Percentiles rank a stretch among this genome's conserved stretches.
phyloP scores from a whole-genome alignment of 2,888 invertebrate genomes.

The Agrilus cyanescens region DNA sequence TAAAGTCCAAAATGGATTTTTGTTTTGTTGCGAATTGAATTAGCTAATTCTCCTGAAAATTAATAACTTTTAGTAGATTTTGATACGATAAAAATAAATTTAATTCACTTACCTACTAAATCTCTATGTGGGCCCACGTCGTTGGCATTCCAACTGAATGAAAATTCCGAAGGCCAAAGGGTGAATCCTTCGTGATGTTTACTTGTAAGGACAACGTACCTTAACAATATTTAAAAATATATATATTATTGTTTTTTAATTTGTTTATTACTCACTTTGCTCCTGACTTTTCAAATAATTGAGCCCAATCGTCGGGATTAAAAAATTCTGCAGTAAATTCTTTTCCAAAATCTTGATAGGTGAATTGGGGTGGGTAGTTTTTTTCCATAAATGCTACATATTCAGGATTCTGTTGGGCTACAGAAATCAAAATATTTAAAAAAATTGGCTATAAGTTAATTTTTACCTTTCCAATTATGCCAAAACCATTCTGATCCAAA shows the following conservation, averaged over 20 bases:
- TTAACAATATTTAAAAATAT: slow-evolving; percentile 24
- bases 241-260: slow-evolving; percentile 11
- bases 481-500: slow-evolving; percentile 80
- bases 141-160: slow-evolving; percentile 75
- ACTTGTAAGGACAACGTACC: slow-evolving; percentile 72
- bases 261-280: slow-evolving; percentile 56
- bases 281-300: slow-evolving; percentile 65
- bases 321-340: slow-evolving; percentile 80
- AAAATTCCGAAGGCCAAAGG: slow-evolving; percentile 68
- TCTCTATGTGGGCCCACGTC: slow-evolving; percentile 67
- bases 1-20: slow-evolving; percentile 69
- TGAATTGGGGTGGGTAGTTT: slow-evolving; percentile 70
- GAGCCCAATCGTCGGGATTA: slow-evolving; percentile 67
- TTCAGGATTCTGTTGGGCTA: slow-evolving; percentile 18
- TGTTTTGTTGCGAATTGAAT: slow-evolving; percentile 48
- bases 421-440: too few species aligned
- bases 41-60: slow-evolving; percentile 49
- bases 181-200: slow-evolving; percentile 85
- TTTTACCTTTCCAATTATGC: slow-evolving; percentile 58
- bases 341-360: slow-evolving; percentile 81
- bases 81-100: too few species aligned
- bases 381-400: slow-evolving; percentile 53
- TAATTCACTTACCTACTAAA: slow-evolving; percentile 53
- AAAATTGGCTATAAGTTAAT: too few species aligned
- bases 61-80: not conserved